A percentile compares a stretch with the other conserved stretches of the same genome.
Evolutionary conservation across 2,113 vertebrate species (phyloP).

Genomic region (Noturus placidus): DNA sequence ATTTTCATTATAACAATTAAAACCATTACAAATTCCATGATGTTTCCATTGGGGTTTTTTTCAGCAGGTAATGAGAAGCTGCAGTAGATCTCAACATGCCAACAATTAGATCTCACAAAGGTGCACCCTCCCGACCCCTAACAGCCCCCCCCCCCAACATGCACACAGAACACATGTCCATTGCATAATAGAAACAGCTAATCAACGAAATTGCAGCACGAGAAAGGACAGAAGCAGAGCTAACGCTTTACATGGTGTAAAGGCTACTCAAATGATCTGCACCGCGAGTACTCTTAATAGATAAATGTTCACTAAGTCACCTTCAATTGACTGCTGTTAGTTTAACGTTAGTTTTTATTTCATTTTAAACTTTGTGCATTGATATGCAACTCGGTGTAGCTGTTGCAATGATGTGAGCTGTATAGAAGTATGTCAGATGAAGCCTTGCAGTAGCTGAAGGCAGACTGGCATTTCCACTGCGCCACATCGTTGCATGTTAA

Average conservation of each 20-base stretch:
- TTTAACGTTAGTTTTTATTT: not conserved
- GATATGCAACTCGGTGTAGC: not conserved
- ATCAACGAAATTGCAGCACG: not conserved
- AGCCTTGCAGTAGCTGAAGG: not conserved
- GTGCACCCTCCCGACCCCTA: not conserved
- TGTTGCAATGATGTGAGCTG: not conserved
- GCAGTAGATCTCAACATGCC: not conserved
- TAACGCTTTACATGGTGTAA: not conserved
- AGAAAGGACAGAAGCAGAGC: not conserved
- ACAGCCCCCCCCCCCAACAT: not conserved
- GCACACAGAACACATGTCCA: not conserved
- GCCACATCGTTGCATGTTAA: conserved; percentile 43
- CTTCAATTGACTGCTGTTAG: not conserved
- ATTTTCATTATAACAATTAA: too few relatives aligned
- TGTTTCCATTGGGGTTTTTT: too few relatives aligned
- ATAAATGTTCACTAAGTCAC: not conserved
- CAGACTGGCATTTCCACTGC: conserved; percentile 22
- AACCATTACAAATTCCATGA: too few relatives aligned
- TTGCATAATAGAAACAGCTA: not conserved
- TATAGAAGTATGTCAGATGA: not conserved
- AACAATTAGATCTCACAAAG: not conserved
- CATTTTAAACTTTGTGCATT: not conserved
- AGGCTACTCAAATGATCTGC: conserved; percentile 25
- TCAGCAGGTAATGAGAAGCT: conserved; percentile 3
- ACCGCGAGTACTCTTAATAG: not conserved